A percentile compares a stretch with the other conserved stretches of the same genome.
Evolutionary conservation across 2,888 invertebrate genomes (phyloP).

Genomic region (Crematogaster levior): DNA sequence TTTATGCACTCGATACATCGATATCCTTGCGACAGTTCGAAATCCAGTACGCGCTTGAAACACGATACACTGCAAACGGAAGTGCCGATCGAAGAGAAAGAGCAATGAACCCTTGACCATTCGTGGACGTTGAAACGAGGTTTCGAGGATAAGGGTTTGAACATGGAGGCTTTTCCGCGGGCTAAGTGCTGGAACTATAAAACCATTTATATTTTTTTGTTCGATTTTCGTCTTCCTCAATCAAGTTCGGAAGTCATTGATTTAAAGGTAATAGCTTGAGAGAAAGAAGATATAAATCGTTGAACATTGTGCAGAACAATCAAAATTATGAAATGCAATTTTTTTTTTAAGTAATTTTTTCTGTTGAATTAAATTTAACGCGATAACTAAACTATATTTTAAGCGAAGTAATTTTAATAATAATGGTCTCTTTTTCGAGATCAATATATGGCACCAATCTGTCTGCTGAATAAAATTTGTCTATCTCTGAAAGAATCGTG

Average conservation of each 20-base stretch:
- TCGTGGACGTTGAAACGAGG: slow-evolving; percentile 56
- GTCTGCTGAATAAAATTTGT: background rate
- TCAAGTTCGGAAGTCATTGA: background rate
- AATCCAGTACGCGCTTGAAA: slow-evolving; percentile 67
- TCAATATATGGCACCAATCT: background rate
- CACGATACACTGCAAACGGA: slow-evolving; percentile 63
- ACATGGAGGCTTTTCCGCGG: slow-evolving; percentile 1
- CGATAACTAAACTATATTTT: background rate
- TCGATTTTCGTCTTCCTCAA: background rate
- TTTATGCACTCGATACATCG: slow-evolving; percentile 55
- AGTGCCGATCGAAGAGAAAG: slow-evolving; percentile 46
- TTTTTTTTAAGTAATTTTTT: background rate
- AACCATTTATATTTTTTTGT: background rate
- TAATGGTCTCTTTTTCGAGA: background rate
- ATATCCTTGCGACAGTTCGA: slow-evolving; percentile 67
- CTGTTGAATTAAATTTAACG: background rate
- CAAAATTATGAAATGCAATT: background rate
- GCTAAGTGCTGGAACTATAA: slow-evolving; percentile 9
- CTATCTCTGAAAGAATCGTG: background rate
- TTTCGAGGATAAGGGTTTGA: slow-evolving; percentile 49
- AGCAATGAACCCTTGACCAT: slow-evolving; percentile 47
- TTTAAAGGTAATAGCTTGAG: background rate
- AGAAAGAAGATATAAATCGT: background rate
- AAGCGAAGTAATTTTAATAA: slow-evolving; percentile 7
- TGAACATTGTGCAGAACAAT: background rate